A percentile compares a stretch with the other conserved stretches of the same genome.
Evolutionary conservation across 1,140 invertebrate species (phyloP).

Genomic region (Hermatobates lingyangjiaoensis): DNA sequence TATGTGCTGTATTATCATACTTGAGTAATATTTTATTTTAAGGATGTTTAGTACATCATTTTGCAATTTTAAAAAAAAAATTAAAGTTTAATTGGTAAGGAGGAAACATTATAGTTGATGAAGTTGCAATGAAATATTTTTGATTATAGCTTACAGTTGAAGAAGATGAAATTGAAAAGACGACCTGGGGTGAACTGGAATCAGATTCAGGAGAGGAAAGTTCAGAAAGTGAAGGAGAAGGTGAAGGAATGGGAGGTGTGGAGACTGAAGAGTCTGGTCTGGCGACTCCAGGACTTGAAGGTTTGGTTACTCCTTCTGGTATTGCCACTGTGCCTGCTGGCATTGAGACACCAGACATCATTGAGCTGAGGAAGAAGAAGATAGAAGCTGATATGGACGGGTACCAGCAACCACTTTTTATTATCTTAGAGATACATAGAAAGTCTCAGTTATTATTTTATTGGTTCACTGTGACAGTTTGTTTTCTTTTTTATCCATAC

Average conservation of each 20-base stretch:
- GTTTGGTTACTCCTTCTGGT: conserved; percentile 85
- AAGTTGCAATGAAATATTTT: too few relatives aligned
- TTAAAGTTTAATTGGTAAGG: too few relatives aligned
- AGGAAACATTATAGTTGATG: too few relatives aligned
- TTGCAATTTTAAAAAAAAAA: too few relatives aligned
- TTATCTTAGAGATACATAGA: too few relatives aligned
- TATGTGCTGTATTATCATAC: too few relatives aligned
- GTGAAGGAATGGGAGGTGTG: conserved; percentile 57
- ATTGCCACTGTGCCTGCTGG: conserved; percentile 86
- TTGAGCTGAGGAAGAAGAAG: conserved; percentile 91
- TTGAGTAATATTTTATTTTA: too few relatives aligned
- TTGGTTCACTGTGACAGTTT: too few relatives aligned
- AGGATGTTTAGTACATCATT: too few relatives aligned
- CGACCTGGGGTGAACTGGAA: conserved; percentile 93
- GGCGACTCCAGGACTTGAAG: conserved; percentile 57
- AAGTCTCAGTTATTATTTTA: too few relatives aligned
- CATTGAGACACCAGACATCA: conserved; percentile 93
- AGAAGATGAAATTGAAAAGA: conserved; percentile 81
- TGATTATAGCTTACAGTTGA: conserved; percentile 1
- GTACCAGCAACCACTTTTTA: conserved; percentile 25
- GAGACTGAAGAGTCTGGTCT: conserved; percentile 47
- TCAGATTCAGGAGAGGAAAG: conserved; percentile 85
- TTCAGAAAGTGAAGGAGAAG: conserved; percentile 65
- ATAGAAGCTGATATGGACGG: conserved; percentile 95
- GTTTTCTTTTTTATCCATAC: too few relatives aligned